Evolutionary conservation across 2,113 vertebrate genomes (phyloP), one percentile per base, ranked within the genome.

Genomic region (Pseudopodoces humilis): DNA sequence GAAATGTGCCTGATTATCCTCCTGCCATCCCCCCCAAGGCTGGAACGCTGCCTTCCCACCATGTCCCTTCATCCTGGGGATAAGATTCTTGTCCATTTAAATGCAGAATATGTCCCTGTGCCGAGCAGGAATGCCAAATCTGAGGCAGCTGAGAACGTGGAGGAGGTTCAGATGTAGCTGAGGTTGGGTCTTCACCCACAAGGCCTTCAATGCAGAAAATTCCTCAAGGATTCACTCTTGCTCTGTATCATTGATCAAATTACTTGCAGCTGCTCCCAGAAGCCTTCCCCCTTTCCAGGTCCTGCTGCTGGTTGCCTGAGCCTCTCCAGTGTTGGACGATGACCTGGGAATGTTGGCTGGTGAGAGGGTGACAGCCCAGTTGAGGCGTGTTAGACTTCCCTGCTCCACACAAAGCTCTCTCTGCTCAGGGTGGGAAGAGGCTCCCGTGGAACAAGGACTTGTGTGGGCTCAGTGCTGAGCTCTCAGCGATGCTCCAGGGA

Each of bases 211-310:
- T 23, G 47, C 21, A 8, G 47, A 43, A 59, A 82, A 13, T 3
- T 14, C 33, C 3, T 49, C 41, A 13, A 21, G 47, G 56, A 24
- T 44, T 30, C 7, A 1, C n/a, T 63, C 46, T 13, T 18, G 10
- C 37, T 72, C 64, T 0, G 0, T 27, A 2, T 16, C 65, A 0
- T 33, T 8, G 33, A 33, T 19, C 17, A 25, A 1, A 37, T 46
- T 3, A 0, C n/a, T 50, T 35, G 27, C 28, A 86, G 23, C 43
- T 3, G 0, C n/a, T 50, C 41, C 31, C 28, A 86, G 23, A 63
- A 28, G 7, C 15, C 23, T 43, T 13, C 7, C 18, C 30, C 31
- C 13, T 43, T 43, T 37, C 6, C 18, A 33, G 58, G 14, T 24
- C 33, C 3, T 11, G 0, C 41, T 2, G 0, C 28, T 49, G 50